Evolutionary conservation across 2,888 invertebrate species (phyloP).

Genomic region (Biston betularia): DNA sequence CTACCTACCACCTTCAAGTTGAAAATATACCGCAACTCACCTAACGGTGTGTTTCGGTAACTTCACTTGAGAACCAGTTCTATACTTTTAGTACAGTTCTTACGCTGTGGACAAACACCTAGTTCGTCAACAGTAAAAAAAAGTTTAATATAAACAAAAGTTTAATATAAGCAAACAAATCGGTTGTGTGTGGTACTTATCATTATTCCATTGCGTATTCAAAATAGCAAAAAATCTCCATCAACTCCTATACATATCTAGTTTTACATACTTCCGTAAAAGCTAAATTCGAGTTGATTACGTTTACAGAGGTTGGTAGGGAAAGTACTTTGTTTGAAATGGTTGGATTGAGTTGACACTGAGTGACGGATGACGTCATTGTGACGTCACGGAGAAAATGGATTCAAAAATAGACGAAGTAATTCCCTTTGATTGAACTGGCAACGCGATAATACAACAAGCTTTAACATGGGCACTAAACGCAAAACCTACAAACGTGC

Average conservation of each 20-base stretch:
- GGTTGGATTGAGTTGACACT: conserved; percentile 8
- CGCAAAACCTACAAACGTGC: not conserved
- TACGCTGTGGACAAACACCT: too few relatives aligned
- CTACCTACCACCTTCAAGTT: too few relatives aligned
- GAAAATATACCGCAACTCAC: too few relatives aligned
- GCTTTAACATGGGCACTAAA: not conserved
- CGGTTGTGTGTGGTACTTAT: too few relatives aligned
- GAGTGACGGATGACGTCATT: conserved; percentile 20
- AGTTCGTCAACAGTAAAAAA: too few relatives aligned
- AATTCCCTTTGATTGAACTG: conserved; percentile 12
- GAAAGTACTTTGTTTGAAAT: conserved; percentile 11
- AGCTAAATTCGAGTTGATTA: not conserved
- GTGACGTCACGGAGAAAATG: conserved; percentile 32
- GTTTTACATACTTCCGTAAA: not conserved
- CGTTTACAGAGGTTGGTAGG: not conserved
- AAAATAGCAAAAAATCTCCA: not conserved
- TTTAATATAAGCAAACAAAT: too few relatives aligned
- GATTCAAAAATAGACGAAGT: conserved; percentile 27
- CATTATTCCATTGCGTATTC: too few relatives aligned
- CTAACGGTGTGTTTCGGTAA: too few relatives aligned
- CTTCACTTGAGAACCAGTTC: too few relatives aligned
- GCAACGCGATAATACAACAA: conserved; percentile 4
- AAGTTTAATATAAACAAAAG: too few relatives aligned
- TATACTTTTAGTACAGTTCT: too few relatives aligned
- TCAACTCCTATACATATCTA: not conserved